Evolutionary conservation across 2,888 invertebrate genomes (phyloP).

Genomic region (Andrena flavipes): DNA sequence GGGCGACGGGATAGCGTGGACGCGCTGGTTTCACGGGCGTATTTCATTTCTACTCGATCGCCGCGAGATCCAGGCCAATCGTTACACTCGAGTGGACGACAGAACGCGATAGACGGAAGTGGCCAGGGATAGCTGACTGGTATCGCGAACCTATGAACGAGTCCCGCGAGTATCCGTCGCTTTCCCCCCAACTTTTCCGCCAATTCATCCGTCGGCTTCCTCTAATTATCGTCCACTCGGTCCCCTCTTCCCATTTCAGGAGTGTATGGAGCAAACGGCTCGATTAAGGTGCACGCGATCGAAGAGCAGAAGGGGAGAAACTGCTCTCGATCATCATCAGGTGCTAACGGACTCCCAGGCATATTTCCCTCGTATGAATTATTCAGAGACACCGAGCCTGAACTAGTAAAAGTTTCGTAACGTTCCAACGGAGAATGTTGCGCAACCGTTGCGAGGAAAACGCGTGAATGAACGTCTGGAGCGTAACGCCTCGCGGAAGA

Average conservation of each 20-base stretch:
- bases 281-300: conserved; percentile 2
- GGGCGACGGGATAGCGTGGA: neutral
- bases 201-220: neutral
- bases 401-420: conserved; percentile 41
- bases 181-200: conserved; percentile 5
- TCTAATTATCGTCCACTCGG: neutral
- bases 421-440: conserved; percentile 23
- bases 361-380: conserved; percentile 44
- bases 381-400: conserved; percentile 36
- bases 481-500: neutral
- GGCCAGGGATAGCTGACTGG: conserved; percentile 52
- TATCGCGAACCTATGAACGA: conserved; percentile 37
- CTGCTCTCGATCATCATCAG: conserved; percentile 13
- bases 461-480: conserved; percentile 23
- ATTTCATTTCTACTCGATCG: conserved; percentile 36
- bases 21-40: conserved; percentile 30
- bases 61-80: conserved; percentile 53
- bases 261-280: neutral
- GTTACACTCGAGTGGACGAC: conserved; percentile 59
- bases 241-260: too few species aligned
- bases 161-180: conserved; percentile 34
- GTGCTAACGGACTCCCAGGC: conserved; percentile 2
- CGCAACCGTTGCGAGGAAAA: conserved; percentile 24
- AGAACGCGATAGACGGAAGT: conserved; percentile 51
- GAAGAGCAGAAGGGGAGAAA: neutral